These are phyloP conservation scores for Drosophila trichaetosa DNA, from an alignment of 2,888 invertebrate species.

Conservation along the genomic window DNA sequence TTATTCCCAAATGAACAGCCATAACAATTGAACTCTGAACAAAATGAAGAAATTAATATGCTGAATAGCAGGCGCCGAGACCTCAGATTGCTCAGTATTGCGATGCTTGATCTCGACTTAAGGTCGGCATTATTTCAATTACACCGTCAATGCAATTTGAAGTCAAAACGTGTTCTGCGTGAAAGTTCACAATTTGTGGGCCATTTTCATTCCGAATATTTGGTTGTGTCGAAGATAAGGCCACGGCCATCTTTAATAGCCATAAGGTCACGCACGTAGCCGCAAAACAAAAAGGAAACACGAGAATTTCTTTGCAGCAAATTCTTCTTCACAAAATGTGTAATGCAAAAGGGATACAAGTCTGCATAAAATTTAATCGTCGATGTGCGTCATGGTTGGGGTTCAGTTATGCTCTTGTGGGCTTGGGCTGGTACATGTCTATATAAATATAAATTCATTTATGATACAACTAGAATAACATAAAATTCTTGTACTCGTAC, in stretches of 20 bases:
- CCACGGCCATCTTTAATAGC: conserved; percentile 39
- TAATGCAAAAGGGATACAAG: conserved; percentile 32
- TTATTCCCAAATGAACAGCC: conserved; percentile 7
- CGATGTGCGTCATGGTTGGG: conserved; percentile 52
- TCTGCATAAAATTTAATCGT: conserved; percentile 51
- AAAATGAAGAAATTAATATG: conserved; percentile 66
- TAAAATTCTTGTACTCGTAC: conserved; percentile 45
- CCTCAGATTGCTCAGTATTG: conserved; percentile 17
- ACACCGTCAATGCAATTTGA: conserved; percentile 47
- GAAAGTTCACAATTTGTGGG: conserved; percentile 16
- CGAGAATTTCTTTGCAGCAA: conserved; percentile 24
- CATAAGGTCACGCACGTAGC: conserved; percentile 35
- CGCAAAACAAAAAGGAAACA: conserved; percentile 23
- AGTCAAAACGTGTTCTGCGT: conserved; percentile 51
- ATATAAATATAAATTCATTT: conserved; percentile 61
- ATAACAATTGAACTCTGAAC: conserved; percentile 29
- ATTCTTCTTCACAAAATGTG: conserved; percentile 28
- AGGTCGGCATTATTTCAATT: conserved; percentile 58
- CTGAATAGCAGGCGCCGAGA: conserved; percentile 31
- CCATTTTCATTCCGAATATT: background rate
- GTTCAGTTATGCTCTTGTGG: conserved; percentile 26
- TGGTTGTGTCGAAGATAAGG: conserved; percentile 15
- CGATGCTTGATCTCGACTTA: conserved; percentile 5
- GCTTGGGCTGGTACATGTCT: conserved; percentile 39
- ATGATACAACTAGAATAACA: conserved; percentile 58